phyloP scores from a whole-genome alignment of 2,113 vertebrate species.

The Oreocharis arfaki region DNA sequence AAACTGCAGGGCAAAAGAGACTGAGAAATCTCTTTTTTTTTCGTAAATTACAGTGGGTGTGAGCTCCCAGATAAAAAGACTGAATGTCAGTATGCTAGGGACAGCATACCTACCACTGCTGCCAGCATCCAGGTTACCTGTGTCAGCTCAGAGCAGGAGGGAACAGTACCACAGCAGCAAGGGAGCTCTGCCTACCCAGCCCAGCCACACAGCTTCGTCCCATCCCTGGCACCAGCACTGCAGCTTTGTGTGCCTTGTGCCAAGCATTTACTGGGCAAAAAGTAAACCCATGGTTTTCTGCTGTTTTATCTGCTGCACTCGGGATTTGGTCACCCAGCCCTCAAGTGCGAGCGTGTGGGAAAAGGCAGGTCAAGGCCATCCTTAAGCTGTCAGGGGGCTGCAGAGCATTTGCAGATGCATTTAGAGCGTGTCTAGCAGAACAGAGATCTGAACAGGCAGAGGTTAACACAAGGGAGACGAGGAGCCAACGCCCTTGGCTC shows the following conservation, averaged over 20 bases:
- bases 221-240: not conserved
- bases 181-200: not conserved
- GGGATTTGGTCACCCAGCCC: not conserved
- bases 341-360: fast-evolving
- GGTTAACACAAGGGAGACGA: not conserved
- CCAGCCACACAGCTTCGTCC: not conserved
- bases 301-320: not conserved
- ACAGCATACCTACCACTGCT: not conserved
- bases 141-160: not conserved
- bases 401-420: not conserved
- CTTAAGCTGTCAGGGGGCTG: not conserved
- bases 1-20: not conserved
- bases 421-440: not conserved
- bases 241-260: not conserved
- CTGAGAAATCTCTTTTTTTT: not conserved
- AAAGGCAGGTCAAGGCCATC: not conserved
- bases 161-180: not conserved
- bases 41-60: not conserved
- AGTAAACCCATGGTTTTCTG: not conserved
- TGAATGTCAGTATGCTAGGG: not conserved
- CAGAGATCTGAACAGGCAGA: not conserved
- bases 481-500: not conserved
- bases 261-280: not conserved
- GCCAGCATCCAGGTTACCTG: not conserved
- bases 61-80: not conserved